These are phyloP conservation scores for Spizella passerina DNA, from an alignment of 2,797 vertebrate species.

Conservation along the genomic window DNA sequence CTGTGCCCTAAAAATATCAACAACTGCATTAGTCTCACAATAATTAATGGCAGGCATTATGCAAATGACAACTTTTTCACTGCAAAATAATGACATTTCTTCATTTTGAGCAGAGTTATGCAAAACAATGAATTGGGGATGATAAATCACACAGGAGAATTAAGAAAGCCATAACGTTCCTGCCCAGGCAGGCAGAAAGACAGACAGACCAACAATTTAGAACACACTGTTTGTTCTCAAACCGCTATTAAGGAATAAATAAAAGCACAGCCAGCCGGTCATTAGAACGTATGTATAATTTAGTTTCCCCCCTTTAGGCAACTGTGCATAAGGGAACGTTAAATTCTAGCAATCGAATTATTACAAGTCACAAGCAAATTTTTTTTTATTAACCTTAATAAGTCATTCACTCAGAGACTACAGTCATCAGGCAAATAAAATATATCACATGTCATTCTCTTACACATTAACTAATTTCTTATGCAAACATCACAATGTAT, in stretches of 20 bases:
- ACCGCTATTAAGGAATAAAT: constrained; percentile 74
- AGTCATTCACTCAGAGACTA: constrained; percentile 82
- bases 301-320: constrained; percentile 76
- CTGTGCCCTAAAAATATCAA: constrained; percentile 87
- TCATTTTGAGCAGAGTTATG: constrained; percentile 85
- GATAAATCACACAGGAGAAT: constrained; percentile 83
- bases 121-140: constrained; percentile 85
- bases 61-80: constrained; percentile 86
- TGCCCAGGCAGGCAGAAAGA: constrained; percentile 81
- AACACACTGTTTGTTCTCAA: constrained; percentile 81
- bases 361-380: constrained; percentile 79
- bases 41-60: constrained; percentile 89
- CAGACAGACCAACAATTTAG: constrained; percentile 81
- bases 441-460: constrained; percentile 77
- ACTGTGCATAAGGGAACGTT: constrained; percentile 75
- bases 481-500: constrained; percentile 85
- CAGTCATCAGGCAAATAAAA: constrained; percentile 80
- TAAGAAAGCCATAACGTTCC: constrained; percentile 81
- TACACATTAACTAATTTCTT: constrained; percentile 83
- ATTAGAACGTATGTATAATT: constrained; percentile 76
- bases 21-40: constrained; percentile 85
- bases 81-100: constrained; percentile 87
- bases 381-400: constrained; percentile 84
- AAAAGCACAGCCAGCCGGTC: constrained; percentile 76
- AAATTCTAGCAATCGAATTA: constrained; percentile 81